Base-by-base conservation (phyloP, 2,113 vertebrate species). In the Psittacara wagleri region DNA sequence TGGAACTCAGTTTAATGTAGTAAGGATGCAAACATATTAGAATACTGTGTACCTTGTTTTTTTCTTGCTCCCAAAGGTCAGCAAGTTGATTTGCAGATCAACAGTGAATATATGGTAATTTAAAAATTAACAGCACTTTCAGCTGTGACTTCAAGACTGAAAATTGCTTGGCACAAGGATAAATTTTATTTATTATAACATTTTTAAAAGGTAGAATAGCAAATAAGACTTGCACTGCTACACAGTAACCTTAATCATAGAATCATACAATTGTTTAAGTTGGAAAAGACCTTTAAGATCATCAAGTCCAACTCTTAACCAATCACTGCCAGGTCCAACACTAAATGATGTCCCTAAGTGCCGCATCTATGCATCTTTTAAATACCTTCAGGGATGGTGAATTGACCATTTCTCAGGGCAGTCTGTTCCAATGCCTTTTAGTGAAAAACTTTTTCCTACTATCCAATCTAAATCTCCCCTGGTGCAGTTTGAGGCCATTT, bases 171-270 rank as follows among this genome's bases (percentile, higher is more conserved):
- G 48, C 78, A 82, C 10, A 55, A 46, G 22, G 23, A 95, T 11
- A 7, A 94, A 68, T 90, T 94, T 90, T 83, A 88, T 68, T 94
- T 77, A 43, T 77, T 94, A 95, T 95, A 95, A 77, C 8, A 31
- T 88, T 92, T 85, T 80, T 85, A 28, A 92, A 67, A 64, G 67
- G 25, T 57, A 78, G 49, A 95, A 88, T 68, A 95, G 66, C 52
- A 82, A 43, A 74, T 63, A 77, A 88, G 25, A 7, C 13, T 92
- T 93, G 25, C 14, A 69, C 10, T 93, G 54, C 43, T 83, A 39
- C 67, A 59, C 7, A 79, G 17, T 84, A 64, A 48, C 63, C 37
- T 93, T 92, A 43, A 37, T 49, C 27, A 37, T 10, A 19, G 2
- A 49, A 49, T 49, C 27, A 68, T 15, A 44, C 27, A 55, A 63